Evolutionary conservation across 2,888 invertebrate species (phyloP).

Genomic region (Aspidiotus rigidus): DNA sequence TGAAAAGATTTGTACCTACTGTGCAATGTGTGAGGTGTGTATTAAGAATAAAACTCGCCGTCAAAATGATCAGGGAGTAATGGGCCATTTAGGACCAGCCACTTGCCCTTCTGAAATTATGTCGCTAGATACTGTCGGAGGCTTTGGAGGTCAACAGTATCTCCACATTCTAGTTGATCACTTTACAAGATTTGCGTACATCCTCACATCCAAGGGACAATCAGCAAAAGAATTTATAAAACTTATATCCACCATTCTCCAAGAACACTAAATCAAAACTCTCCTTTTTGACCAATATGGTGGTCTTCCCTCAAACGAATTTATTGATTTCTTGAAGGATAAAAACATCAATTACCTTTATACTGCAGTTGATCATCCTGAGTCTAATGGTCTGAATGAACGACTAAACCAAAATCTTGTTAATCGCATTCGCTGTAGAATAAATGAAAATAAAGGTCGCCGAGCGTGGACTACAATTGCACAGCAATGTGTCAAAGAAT

Average conservation of each 20-base stretch:
- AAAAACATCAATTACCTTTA: conserved; percentile 36
- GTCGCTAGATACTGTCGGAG: conserved; percentile 40
- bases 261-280: conserved; percentile 30
- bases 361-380: conserved; percentile 36
- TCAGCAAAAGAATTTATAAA: conserved; percentile 39
- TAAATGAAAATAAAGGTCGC: background rate
- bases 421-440: background rate
- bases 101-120: conserved; percentile 39
- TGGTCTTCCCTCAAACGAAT: conserved; percentile 28
- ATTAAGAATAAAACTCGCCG: conserved; percentile 40
- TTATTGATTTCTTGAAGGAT: conserved; percentile 38
- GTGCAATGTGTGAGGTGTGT: conserved; percentile 36
- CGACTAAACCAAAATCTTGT: background rate
- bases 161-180: conserved; percentile 39
- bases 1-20: conserved; percentile 36
- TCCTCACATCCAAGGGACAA: conserved; percentile 39
- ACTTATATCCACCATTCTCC: conserved; percentile 22
- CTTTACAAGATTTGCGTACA: conserved; percentile 39
- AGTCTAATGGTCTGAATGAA: conserved; percentile 6
- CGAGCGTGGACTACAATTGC: background rate
- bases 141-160: conserved; percentile 39
- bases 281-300: conserved; percentile 18
- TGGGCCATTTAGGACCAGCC: conserved; percentile 40
- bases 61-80: conserved; percentile 37
- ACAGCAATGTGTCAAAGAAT: background rate